Conservation (phyloP, 2,797 vertebrate genomes). For the Etheostoma perlongum region DNA sequence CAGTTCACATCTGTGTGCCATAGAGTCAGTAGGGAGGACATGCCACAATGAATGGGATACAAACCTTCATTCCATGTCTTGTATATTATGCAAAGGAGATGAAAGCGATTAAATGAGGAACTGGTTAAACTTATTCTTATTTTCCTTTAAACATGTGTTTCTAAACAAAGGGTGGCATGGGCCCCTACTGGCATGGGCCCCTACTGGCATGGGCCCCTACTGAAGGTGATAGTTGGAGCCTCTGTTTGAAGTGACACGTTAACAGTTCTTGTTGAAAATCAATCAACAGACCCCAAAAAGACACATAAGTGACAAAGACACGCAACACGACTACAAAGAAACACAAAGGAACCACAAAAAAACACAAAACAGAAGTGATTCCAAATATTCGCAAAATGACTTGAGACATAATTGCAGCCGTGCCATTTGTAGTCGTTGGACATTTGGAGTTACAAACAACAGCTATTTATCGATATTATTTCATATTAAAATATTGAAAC, state of each 20-base stretch:
- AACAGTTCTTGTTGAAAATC: too few species aligned
- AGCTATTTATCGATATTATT: background rate
- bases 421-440: background rate
- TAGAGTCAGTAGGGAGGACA: conserved; percentile 3
- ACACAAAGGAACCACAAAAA: background rate
- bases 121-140: conserved; percentile 4
- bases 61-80: conserved; percentile 2
- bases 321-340: background rate
- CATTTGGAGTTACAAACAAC: background rate
- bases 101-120: conserved; percentile 9
- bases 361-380: background rate
- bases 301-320: background rate
- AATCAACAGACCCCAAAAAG: too few species aligned
- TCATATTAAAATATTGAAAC: background rate
- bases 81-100: conserved; percentile 17
- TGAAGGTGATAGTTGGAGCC: too few species aligned
- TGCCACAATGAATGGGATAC: background rate
- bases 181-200: too few species aligned
- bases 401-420: background rate
- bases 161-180: too few species aligned
- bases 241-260: too few species aligned
- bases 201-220: too few species aligned
- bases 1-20: conserved; percentile 25
- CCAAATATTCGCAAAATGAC: background rate
- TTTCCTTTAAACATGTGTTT: conserved; percentile 6